These are phyloP conservation scores for Diachasmimorpha longicaudata DNA, from an alignment of 1,140 invertebrate genomes.

Conservation along the genomic window DNA sequence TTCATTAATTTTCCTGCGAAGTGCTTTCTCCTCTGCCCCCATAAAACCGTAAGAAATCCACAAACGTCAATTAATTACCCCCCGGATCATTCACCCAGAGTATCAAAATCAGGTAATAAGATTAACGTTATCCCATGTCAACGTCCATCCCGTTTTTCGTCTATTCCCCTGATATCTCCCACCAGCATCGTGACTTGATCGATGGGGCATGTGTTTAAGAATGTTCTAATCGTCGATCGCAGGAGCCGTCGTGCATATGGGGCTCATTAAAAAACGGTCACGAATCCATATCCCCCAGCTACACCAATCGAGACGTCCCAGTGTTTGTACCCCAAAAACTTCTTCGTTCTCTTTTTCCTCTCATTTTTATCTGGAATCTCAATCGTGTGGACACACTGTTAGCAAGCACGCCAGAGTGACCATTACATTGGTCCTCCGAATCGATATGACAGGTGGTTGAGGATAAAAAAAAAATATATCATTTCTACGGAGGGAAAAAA, in stretches of 20 bases:
- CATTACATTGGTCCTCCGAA: background rate
- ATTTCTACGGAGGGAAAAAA: background rate
- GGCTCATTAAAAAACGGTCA: slow-evolving; percentile 5
- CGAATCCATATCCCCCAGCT: background rate
- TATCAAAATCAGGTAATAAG: background rate
- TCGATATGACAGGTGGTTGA: background rate
- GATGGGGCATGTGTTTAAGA: background rate
- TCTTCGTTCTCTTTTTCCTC: background rate
- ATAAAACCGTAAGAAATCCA: background rate
- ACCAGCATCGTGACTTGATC: background rate
- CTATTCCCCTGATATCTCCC: background rate
- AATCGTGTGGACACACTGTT: slow-evolving; percentile 6
- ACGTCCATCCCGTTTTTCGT: slow-evolving; percentile 5
- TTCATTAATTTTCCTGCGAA: too few relatives aligned
- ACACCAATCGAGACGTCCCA: background rate
- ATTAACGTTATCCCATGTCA: slow-evolving; percentile 6
- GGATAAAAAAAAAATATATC: background rate
- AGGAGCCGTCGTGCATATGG: background rate
- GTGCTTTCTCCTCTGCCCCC: background rate
- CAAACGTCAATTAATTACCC: background rate
- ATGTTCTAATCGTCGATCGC: slow-evolving; percentile 8
- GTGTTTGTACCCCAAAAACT: background rate
- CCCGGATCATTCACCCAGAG: background rate
- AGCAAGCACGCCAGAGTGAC: background rate
- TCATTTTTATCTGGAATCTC: background rate